These are phyloP conservation scores for Hyperoodon ampullatus DNA, from an alignment of 2,113 vertebrate species.

Conservation along the genomic window DNA sequence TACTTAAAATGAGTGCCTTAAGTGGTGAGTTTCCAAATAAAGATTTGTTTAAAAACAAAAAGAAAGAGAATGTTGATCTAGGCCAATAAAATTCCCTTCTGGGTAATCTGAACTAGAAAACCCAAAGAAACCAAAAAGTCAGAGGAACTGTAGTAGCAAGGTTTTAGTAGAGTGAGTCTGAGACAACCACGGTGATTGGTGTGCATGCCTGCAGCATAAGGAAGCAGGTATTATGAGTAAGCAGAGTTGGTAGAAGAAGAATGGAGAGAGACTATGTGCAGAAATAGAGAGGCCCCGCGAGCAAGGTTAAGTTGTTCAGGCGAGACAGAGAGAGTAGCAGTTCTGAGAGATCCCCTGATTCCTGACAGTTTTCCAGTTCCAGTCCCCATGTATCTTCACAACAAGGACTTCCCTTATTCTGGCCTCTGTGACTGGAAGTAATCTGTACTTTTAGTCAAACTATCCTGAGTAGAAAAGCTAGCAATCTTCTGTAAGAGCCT, in stretches of 20 bases:
- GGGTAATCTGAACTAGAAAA: neutral
- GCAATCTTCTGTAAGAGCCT: neutral
- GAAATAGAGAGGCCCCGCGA: neutral
- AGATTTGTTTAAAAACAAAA: neutral
- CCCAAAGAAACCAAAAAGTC: neutral
- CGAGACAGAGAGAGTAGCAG: neutral
- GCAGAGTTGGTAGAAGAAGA: neutral
- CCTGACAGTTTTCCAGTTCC: neutral
- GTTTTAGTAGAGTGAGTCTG: neutral
- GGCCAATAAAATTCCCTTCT: constrained; percentile 6
- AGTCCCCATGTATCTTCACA: neutral
- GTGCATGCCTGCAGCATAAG: too few species aligned
- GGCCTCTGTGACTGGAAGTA: neutral
- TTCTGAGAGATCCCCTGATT: neutral
- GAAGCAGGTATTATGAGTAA: neutral
- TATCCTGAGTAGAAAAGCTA: neutral
- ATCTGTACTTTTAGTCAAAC: neutral
- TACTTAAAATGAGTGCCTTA: neutral
- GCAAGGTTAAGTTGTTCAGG: neutral
- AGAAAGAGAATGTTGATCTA: neutral
- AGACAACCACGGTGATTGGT: neutral
- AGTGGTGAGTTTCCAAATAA: neutral
- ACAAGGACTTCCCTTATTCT: neutral
- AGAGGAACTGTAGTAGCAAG: neutral
- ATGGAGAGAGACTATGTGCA: neutral